Percentiles rank a stretch among this genome's conserved stretches.
phyloP scores from a whole-genome alignment of 2,113 vertebrate species.

The Salvelinus alpinus region DNA sequence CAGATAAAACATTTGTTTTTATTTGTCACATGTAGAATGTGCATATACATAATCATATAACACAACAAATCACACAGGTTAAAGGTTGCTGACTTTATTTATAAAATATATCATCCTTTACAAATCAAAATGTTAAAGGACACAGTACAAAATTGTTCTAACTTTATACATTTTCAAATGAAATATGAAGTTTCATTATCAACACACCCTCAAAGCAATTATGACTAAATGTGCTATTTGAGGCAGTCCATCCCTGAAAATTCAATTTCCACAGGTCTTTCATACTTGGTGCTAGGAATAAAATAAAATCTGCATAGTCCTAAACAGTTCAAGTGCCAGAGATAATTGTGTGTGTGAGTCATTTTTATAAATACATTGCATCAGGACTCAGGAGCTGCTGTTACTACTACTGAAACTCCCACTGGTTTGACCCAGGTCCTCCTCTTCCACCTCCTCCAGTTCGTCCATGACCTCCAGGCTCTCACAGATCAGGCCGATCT shows the following conservation, averaged over 20 bases:
- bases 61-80: neutral
- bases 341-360: neutral
- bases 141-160: neutral
- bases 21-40: no score
- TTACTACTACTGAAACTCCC: constrained; percentile 44
- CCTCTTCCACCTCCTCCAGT: constrained; percentile 57
- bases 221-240: neutral
- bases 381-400: constrained; percentile 45
- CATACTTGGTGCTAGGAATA: neutral
- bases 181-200: neutral
- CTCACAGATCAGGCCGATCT: constrained; percentile 72
- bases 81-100: constrained; percentile 48
- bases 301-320: neutral
- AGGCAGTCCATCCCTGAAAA: neutral
- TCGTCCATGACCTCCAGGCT: constrained; percentile 72
- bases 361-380: neutral
- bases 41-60: neutral
- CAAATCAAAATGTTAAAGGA: neutral
- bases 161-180: neutral
- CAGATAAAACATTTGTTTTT: no score
- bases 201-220: neutral
- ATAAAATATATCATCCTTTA: constrained; percentile 25
- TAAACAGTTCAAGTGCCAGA: neutral
- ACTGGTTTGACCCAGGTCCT: constrained; percentile 43
- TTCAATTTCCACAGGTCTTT: neutral